Evolutionary conservation across 1,140 invertebrate species (phyloP), one percentile per base, ranked within the genome.

Genomic region (Drosophila funebris): DNA sequence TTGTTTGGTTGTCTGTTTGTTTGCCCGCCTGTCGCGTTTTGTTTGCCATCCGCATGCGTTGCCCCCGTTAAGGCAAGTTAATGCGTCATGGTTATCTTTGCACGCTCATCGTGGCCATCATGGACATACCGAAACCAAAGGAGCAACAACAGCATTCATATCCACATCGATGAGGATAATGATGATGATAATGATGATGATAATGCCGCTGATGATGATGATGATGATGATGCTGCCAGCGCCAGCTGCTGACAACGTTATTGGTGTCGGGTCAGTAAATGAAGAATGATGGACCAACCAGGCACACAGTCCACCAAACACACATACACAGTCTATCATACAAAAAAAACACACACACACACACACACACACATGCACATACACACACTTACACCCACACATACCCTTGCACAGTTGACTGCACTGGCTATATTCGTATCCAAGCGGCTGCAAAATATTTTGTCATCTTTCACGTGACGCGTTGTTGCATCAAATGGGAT

Each of bases 241-340:
- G 73, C 73, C 70, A 87, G 82, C 82, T 87, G 82, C 82, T 85
- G 81, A 87, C 81, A 81, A 67, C 70, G 67, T 73, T 68, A 48
- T 64, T 82, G 52, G 66, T 83, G 83, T 88, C 61, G 84, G 78
- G 71, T 76, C 83, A 88, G 72, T 83, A 88, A 88, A 88, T 88
- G 83, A 88, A 88, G 83, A 88, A 89, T 88, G 83, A 88, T 88
- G 83, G 73, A 83, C 73, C 67, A 68, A 44, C 58, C 31, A 48
- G 14, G 52, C 57, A 57, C 46, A 46, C 36, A 18, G 7, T 16
- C 27, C 46, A 31, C 18, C 67, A 63, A 37, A 52, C 61, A 61
- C 50, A 60, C 43, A 60, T 13, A 29, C 14, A n/a, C 31, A 36
- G 29, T 31, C 29, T 31, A 31, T 31, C 29, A 31, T 31, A 31